Base-by-base conservation (phyloP, 2,888 invertebrate species). In the Oxycera nigricornis region DNA sequence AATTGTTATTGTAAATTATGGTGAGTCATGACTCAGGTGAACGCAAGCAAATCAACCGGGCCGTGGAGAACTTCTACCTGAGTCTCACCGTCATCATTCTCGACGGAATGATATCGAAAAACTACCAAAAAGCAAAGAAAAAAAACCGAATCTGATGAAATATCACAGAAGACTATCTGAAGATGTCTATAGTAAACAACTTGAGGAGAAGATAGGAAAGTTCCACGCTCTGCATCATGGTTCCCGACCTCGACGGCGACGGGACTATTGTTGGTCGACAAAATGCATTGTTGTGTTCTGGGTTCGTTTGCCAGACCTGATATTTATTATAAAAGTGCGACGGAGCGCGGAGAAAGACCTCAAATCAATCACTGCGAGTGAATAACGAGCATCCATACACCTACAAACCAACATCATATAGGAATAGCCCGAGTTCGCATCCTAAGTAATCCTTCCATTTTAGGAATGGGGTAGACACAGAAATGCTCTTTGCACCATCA, bases 371-470 rank as follows among this genome's bases (percentile, higher is more conserved):
- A 70, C 50, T 11, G 68, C 28, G 31, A 52, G 9, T 68, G 50
- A 52, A 52, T 22, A 52, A 35, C 20, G 24, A 52, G 31, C 28
- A 20, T 22, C 3, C 17, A 9, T 50, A 17, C 50, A 30, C 28
- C 17, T 28, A 28, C 30, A n/a, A 7, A 67, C 14, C 6, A 55
- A 14, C 55, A 55, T 22, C 55, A 55, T 20, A 24, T 24, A 24
- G 24, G 55, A 55, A 22, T 17, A 46, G 46, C 14, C 24, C 55
- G 24, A 24, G 24, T 24, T 55, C 55, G 20, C 55, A n/a, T 70
- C 70, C 70, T 52, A 28, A 70, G 70, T 70, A 70, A 70, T 70
- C 70, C 70, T 55, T 70, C 55, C 70, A 31, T 70, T 70, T 70
- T n/a, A 30, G 50, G 68, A n/a, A 31, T n/a, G 35, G 20, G 11